A percentile compares a stretch with the other conserved stretches of the same genome.
Conservation (phyloP, 2,113 vertebrate species). For the Synchiropus splendidus region DNA sequence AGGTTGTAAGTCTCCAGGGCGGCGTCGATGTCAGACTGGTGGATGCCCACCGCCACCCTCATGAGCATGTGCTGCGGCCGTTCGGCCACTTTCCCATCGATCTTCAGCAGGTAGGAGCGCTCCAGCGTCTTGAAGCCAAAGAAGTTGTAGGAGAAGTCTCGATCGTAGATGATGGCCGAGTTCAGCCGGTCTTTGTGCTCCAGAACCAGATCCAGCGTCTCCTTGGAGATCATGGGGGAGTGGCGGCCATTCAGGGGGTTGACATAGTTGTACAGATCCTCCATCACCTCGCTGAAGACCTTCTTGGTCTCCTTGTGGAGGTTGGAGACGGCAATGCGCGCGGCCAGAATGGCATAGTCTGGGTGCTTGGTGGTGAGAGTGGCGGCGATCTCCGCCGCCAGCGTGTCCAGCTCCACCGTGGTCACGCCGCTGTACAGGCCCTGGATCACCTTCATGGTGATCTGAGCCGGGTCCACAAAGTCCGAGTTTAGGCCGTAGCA, state of each 20-base stretch:
- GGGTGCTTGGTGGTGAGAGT: conserved; percentile 96
- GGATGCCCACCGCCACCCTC: conserved; percentile 92
- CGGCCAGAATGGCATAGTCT: conserved; percentile 91
- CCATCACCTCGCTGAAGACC: conserved; percentile 95
- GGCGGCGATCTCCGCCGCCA: conserved; percentile 89
- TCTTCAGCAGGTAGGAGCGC: conserved; percentile 91
- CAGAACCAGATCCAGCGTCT: conserved; percentile 80
- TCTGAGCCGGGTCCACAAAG: conserved; percentile 93
- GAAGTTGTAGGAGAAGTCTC: conserved; percentile 97
- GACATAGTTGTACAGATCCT: conserved; percentile 86
- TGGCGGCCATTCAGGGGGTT: conserved; percentile 82
- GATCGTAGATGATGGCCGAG: conserved; percentile 91
- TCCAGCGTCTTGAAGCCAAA: conserved; percentile 98
- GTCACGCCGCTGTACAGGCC: conserved; percentile 93
- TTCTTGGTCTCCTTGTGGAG: conserved; percentile 98
- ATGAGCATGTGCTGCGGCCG: conserved; percentile 97
- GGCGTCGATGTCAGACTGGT: conserved; percentile 76
- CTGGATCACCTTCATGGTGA: conserved; percentile 98
- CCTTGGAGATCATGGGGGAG: conserved; percentile 89
- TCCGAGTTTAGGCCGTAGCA: conserved; percentile 92
- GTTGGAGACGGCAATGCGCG: conserved; percentile 91
- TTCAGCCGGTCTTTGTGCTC: conserved; percentile 94
- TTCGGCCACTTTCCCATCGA: conserved; percentile 91
- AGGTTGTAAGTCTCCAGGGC: conserved; percentile 97
- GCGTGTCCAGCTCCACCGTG: conserved; percentile 88